phyloP scores from a whole-genome alignment of 2,797 vertebrate species.

The Vultur gryphus region DNA sequence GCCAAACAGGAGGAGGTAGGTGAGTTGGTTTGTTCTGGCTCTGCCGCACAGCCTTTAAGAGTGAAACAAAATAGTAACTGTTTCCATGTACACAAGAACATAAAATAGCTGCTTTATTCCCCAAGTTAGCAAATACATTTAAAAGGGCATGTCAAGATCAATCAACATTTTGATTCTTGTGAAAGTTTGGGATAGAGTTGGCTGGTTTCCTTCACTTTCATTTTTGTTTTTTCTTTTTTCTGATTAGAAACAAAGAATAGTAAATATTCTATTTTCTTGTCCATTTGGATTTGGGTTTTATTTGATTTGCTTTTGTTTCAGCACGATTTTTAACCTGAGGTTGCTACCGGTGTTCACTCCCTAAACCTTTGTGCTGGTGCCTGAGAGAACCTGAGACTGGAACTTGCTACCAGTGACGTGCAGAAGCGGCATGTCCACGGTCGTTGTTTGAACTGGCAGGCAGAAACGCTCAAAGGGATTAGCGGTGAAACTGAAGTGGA shows the following conservation, averaged over 20 bases:
- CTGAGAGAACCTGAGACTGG: neutral
- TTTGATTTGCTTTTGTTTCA: neutral
- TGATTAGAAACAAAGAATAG: neutral
- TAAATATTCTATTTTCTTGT: neutral
- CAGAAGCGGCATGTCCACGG: accelerated
- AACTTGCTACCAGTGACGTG: accelerated
- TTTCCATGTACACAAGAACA: accelerated
- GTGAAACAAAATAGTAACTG: neutral
- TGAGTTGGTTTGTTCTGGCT: neutral
- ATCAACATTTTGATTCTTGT: accelerated
- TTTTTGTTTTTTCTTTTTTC: neutral
- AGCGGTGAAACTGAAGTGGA: accelerated
- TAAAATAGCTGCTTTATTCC: accelerated
- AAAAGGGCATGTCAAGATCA: accelerated
- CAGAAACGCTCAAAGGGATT: neutral
- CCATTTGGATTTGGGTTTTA: neutral
- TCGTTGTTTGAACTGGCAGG: accelerated
- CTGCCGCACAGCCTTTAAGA: accelerated
- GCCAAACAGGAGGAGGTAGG: slow-evolving; percentile 80
- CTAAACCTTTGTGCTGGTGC: neutral
- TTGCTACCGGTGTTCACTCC: accelerated
- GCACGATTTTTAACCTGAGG: accelerated
- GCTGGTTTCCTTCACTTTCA: neutral
- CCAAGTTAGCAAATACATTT: neutral
- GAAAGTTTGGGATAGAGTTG: neutral